These are phyloP conservation scores for Liposcelis brunnea DNA, from an alignment of 2,888 invertebrate genomes.

Conservation along the genomic window DNA sequence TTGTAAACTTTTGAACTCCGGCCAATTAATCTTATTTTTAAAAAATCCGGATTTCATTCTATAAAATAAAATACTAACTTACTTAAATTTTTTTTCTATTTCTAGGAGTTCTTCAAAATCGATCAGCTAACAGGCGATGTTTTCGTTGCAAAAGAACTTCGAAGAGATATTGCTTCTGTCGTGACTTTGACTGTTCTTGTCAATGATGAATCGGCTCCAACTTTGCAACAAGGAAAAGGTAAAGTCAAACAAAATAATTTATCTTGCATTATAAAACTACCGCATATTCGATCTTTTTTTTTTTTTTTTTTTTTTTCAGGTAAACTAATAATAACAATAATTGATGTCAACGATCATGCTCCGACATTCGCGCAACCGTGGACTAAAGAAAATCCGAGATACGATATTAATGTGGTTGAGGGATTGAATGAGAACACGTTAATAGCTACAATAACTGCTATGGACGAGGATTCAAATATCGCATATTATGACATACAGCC, in stretches of 20 bases:
- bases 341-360: constrained; percentile 39
- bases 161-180: constrained; percentile 52
- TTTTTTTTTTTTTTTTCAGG: constrained; percentile 27
- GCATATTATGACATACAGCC: constrained; percentile 48
- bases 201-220: constrained; percentile 62
- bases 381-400: constrained; percentile 44
- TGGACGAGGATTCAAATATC: constrained; percentile 68
- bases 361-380: constrained; percentile 52
- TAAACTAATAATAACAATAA: constrained; percentile 39
- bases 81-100: constrained; percentile 8
- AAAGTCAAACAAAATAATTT: constrained; percentile 14
- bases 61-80: constrained; percentile 8
- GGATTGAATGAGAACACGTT: constrained; percentile 67
- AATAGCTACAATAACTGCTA: constrained; percentile 58
- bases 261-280: neutral
- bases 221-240: constrained; percentile 61
- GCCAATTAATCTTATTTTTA: no score
- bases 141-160: constrained; percentile 40
- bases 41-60: no score
- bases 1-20: no score
- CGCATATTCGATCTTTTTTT: neutral
- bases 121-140: constrained; percentile 39
- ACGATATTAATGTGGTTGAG: constrained; percentile 52
- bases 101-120: constrained; percentile 46
- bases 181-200: constrained; percentile 64